Percentiles rank a stretch among this genome's conserved stretches.
Evolutionary conservation across 2,113 vertebrate genomes (phyloP).

Genomic region (Cyprinodon tularosa): DNA sequence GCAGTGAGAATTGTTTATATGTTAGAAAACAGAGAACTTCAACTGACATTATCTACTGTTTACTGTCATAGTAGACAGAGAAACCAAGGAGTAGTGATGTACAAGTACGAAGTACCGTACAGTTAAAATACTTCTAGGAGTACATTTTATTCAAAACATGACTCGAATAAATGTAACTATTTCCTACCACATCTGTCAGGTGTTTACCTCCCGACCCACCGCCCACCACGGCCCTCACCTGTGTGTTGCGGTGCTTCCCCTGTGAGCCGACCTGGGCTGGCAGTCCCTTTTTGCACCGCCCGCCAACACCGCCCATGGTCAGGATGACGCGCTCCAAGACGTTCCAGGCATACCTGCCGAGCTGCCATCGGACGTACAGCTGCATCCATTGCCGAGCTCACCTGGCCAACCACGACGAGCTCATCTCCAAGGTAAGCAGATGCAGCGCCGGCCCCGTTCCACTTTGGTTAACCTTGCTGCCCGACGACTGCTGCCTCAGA

Average conservation of each 20-base stretch:
- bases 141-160: not conserved
- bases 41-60: too few species aligned
- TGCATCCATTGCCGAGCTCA: conserved; percentile 99
- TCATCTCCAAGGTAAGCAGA: conserved; percentile 93
- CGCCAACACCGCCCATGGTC: conserved; percentile 96
- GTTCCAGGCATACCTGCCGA: conserved; percentile 97
- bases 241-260: conserved; percentile 98
- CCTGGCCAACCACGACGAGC: conserved; percentile 98
- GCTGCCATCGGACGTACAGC: conserved; percentile 98
- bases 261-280: conserved; percentile 98
- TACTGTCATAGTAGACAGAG: too few species aligned
- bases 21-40: too few species aligned
- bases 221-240: conserved; percentile 99
- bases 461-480: conserved; percentile 10
- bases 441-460: not conserved
- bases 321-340: conserved; percentile 99
- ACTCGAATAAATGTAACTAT: too few species aligned
- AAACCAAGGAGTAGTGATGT: too few species aligned
- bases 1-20: too few species aligned
- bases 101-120: too few species aligned
- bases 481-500: conserved; percentile 3
- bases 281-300: conserved; percentile 93
- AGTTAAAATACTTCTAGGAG: too few species aligned
- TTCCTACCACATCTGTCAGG: conserved; percentile 62
- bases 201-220: conserved; percentile 91